Percentiles rank a stretch among this genome's conserved stretches.
Conservation (phyloP, 30 jellyfish, hydroid and myxozoan species). For the Phacellophora camtschatica region DNA sequence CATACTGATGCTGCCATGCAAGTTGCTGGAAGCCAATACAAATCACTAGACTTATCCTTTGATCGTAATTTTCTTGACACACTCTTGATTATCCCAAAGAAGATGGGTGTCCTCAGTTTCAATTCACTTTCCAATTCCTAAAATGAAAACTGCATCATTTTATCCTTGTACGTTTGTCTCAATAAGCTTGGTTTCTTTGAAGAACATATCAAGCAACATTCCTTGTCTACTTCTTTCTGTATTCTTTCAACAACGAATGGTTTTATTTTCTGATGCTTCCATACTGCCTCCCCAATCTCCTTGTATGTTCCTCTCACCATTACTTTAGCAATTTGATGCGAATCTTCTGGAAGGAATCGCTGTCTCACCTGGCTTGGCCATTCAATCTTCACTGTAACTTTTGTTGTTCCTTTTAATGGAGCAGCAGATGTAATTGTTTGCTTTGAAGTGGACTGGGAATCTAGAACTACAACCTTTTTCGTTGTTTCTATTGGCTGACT, state of each 20-base stretch:
- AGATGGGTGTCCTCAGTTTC: constrained; percentile 9
- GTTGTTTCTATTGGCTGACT: constrained; percentile 23
- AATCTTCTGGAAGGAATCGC: constrained; percentile 20
- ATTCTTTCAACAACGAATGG: constrained; percentile 9
- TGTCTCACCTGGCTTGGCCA: constrained; percentile 34
- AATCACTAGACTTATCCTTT: no score
- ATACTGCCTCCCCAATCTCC: neutral
- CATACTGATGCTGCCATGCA: no score
- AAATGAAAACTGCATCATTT: constrained; percentile 5
- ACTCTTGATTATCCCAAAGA: neutral
- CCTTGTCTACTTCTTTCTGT: constrained; percentile 13
- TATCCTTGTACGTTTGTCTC: constrained; percentile 1
- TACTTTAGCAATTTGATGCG: constrained; percentile 32
- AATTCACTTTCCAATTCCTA: neutral
- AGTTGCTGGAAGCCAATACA: no score
- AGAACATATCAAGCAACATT: constrained; percentile 1
- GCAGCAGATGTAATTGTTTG: neutral
- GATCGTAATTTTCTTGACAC: neutral
- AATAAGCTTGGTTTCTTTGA: constrained; percentile 7
- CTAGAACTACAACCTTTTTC: constrained; percentile 15
- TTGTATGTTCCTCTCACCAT: neutral
- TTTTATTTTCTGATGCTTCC: constrained; percentile 4
- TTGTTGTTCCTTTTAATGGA: neutral
- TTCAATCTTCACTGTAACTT: neutral
- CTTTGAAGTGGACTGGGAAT: neutral